Evolutionary conservation across 2,888 invertebrate genomes (phyloP), one percentile per base, ranked within the genome.

Genomic region (Patella depressa): DNA sequence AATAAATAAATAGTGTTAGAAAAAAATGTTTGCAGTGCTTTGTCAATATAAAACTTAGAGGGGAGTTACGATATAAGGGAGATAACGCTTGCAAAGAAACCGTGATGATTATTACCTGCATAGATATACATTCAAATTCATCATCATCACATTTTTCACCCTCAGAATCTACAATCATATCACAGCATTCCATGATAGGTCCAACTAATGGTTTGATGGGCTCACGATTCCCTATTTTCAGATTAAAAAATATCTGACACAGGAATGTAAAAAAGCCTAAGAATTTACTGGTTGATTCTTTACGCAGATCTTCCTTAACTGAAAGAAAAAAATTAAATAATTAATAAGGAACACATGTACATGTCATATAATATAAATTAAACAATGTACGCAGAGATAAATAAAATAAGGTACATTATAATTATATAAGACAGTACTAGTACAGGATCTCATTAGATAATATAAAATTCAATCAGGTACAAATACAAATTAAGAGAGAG

Each of bases 261-360:
- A 89, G 82, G 76, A 89, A 87, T 57, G 87, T 83, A 57, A 89
- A 78, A 70, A 85, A 84, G 57, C 87, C 87, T 12, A 86, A 78
- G 79, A 87, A 89, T 53, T 80, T 80, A 5, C 80, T 79, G 4
- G 78, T 78, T n/a, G 83, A 82, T 3, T 84, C 75, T 4, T 77
- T 73, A 17, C 83, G 75, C 24, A 87, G 59, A 14, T 79, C 80
- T 65, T 88, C 87, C 81, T 85, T 85, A 14, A 80, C 89, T 89
- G 85, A 24, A 83, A 85, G 73, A 73, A 29, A 80, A 54, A 57
- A 19, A 69, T 69, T n/a, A 73, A 17, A 12, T 15, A 14, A 55
- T 12, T 12, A 71, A 59, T 3, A 53, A 17, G 9, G 54, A 53
- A 57, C 54, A 53, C 11, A 73, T 73, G 54, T 53, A 73, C 17